Evolutionary conservation across 2,113 vertebrate species (phyloP).

Genomic region (Oreochromis aureus): DNA sequence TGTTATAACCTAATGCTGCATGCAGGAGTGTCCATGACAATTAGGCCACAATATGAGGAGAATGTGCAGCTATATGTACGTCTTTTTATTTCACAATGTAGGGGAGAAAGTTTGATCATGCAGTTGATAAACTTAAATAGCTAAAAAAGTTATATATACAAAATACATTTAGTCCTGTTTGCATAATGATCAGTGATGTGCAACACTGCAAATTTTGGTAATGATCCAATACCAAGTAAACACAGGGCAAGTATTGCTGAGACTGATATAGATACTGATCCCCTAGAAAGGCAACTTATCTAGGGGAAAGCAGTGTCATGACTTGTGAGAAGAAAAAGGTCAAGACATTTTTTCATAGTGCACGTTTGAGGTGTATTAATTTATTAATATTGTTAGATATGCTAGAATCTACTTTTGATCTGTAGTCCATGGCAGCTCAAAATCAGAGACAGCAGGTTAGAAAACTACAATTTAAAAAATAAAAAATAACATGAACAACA

Average conservation of each 20-base stretch:
- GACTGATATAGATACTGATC: neutral
- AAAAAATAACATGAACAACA: neutral
- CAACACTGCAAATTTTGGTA: neutral
- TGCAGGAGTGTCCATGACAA: neutral
- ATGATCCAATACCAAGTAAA: neutral
- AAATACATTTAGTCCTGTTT: neutral
- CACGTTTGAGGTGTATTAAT: neutral
- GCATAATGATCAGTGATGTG: neutral
- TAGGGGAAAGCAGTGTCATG: neutral
- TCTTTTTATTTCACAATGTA: neutral
- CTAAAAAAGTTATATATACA: neutral
- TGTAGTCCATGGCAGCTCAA: neutral
- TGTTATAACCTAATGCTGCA: neutral
- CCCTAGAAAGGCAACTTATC: neutral
- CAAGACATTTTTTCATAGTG: neutral
- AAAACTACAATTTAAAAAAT: neutral
- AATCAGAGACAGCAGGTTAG: neutral
- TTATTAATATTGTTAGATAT: neutral
- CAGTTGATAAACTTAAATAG: neutral
- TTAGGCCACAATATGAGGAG: neutral
- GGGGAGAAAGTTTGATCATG: neutral
- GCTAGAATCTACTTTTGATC: neutral
- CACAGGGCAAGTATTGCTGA: neutral
- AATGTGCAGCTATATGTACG: accelerated
- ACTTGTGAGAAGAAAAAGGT: neutral